phyloP scores from a whole-genome alignment of 1,140 invertebrate species.

The Pomacea maculata region DNA sequence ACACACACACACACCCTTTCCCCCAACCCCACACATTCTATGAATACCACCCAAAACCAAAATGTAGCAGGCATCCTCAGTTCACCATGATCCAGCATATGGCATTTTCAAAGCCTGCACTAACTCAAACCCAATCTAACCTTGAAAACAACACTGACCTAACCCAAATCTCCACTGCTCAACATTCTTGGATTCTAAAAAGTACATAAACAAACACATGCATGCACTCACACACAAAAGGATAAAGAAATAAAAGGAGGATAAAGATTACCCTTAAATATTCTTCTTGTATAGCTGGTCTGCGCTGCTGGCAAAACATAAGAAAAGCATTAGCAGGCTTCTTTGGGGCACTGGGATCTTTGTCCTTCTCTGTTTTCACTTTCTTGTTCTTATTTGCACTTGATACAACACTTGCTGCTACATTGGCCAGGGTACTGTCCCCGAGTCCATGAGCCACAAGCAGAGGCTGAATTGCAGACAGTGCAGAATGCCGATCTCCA shows the following conservation, averaged over 20 bases:
- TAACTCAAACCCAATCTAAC: too few species aligned
- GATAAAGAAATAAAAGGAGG: not conserved
- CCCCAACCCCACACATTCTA: too few species aligned
- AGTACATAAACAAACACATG: not conserved
- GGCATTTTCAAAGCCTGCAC: too few species aligned
- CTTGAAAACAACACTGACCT: too few species aligned
- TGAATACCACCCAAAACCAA: too few species aligned
- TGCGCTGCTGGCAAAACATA: slow-evolving; percentile 58
- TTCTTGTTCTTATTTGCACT: slow-evolving; percentile 28
- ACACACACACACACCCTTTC: too few species aligned
- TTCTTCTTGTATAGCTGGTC: slow-evolving; percentile 49
- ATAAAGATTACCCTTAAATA: slow-evolving; percentile 37
- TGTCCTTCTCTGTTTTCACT: slow-evolving; percentile 41
- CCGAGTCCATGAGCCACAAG: slow-evolving; percentile 38
- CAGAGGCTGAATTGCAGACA: slow-evolving; percentile 46
- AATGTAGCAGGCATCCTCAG: too few species aligned
- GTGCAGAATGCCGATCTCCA: slow-evolving; percentile 29
- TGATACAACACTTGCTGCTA: slow-evolving; percentile 13
- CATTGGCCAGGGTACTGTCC: slow-evolving; percentile 20
- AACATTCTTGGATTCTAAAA: too few species aligned
- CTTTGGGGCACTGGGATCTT: slow-evolving; percentile 46
- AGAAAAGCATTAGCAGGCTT: slow-evolving; percentile 60
- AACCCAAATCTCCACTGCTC: too few species aligned
- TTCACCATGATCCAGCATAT: too few species aligned
- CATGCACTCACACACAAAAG: not conserved